These are phyloP conservation scores for Caenorhabditis parvicauda DNA, from an alignment of 2,888 invertebrate species.

Conservation along the genomic window DNA sequence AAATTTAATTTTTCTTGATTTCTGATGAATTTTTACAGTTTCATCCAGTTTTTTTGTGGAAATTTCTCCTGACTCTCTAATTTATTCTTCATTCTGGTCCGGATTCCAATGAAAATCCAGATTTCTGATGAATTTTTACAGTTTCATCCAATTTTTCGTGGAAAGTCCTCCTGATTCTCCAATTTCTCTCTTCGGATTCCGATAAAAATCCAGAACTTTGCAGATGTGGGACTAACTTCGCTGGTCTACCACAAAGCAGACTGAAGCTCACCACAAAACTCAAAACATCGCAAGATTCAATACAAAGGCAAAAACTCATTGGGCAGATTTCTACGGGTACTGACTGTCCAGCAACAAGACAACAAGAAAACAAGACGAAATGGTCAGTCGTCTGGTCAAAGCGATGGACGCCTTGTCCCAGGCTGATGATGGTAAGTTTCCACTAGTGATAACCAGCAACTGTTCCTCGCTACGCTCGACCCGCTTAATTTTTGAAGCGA, in stretches of 20 bases:
- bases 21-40: no score
- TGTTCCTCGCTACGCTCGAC: no score
- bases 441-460: no score
- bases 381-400: slow-evolving; percentile 25
- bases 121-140: no score
- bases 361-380: slow-evolving; percentile 5
- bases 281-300: not conserved
- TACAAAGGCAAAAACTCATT: slow-evolving; percentile 8
- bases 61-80: no score
- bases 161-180: not conserved
- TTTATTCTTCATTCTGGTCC: no score
- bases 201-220: not conserved
- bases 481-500: no score
- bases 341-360: no score
- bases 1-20: no score
- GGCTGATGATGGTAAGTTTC: slow-evolving; percentile 16
- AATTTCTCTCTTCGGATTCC: slow-evolving; percentile 2
- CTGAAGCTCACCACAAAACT: not conserved
- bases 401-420: slow-evolving; percentile 26
- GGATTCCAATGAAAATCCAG: no score
- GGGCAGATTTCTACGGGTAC: slow-evolving; percentile 4
- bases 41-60: no score
- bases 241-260: slow-evolving; percentile 1
- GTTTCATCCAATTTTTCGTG: not conserved
- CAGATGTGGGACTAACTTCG: not conserved